Evolutionary conservation across 1,140 invertebrate species (phyloP).

Genomic region (Anastrepha ludens): DNA sequence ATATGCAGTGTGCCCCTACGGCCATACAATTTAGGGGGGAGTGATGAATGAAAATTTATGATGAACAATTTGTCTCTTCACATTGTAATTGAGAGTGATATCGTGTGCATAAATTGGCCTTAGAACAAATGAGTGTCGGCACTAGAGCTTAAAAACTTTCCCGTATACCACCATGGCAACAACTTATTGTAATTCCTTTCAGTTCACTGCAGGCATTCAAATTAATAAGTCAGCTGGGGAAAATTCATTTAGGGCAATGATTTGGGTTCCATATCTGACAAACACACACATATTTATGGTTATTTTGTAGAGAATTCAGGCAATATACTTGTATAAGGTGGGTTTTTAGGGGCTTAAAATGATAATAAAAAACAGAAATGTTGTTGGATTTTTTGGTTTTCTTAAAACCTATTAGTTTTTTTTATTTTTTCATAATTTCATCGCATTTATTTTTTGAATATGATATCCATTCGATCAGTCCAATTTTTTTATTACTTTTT

Average conservation of each 20-base stretch:
- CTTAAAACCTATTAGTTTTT: too few relatives aligned
- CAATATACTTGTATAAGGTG: too few relatives aligned
- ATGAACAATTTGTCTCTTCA: slow-evolving; percentile 19
- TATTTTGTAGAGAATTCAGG: too few relatives aligned
- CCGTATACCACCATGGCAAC: neutral
- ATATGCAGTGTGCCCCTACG: neutral
- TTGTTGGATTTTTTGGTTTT: too few relatives aligned
- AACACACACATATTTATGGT: neutral
- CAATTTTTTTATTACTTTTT: too few relatives aligned
- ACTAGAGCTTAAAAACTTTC: neutral
- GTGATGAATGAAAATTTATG: neutral
- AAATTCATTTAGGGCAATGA: neutral
- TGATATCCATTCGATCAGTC: too few relatives aligned
- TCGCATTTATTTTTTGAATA: too few relatives aligned
- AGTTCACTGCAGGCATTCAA: neutral
- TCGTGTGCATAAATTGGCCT: slow-evolving; percentile 12
- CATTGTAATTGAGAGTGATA: slow-evolving; percentile 32
- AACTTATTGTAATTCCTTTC: neutral
- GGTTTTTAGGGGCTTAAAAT: too few relatives aligned
- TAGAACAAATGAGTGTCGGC: slow-evolving; percentile 16
- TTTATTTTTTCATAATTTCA: too few relatives aligned
- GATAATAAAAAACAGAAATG: too few relatives aligned
- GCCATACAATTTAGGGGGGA: neutral
- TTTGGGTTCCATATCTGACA: neutral
- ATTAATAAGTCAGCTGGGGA: neutral